Base-by-base conservation (phyloP, 35 echinoderm and acorn worm genomes). In the Strongylocentrotus purpuratus region DNA sequence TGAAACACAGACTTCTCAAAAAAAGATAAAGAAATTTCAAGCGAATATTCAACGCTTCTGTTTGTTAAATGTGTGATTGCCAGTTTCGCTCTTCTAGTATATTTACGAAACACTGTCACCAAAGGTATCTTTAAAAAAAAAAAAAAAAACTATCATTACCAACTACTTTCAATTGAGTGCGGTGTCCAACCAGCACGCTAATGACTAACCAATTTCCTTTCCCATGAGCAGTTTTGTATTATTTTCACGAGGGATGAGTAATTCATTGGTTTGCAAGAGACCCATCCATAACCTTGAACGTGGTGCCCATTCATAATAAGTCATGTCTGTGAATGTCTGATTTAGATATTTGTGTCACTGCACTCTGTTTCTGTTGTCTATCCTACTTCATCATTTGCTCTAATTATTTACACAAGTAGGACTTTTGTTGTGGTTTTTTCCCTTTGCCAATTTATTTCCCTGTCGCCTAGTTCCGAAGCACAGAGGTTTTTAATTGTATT, bases 331-430 rank as follows among this genome's bases (percentile, higher is more conserved):
- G 32, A n/a, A 94, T 61, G 25, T 52, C 46, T 33, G 18, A 52
- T 47, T 33, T 47, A 32, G 60, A 94, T 94, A 61, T 32, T 86
- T 28, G 78, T 89, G 50, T 88, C 93, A 47, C 33, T 94, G 85
- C 58, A 85, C 41, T 25, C 4, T 50, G 32, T 88, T 70, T 92
- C 61, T 59, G 28, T 7, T 14, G 41, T 47, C 60, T 46, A 95
- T 46, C 46, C 70, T 33, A 48, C 92, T 86, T 78, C 65, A 78
- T 22, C 65, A 25, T 2, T 78, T 95, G 45, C 33, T 95, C 47
- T 32, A 48, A 28, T 46, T 87, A 87, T n/a, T 95, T 87, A 28
- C 65, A 78, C 65, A 28, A 78, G 65, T 78, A 78, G 65, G 7
- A 78, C 65, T n/a, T 78, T 28, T 78, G 65, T 78, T 78, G 65